phyloP scores from a whole-genome alignment of 1,140 invertebrate genomes.

The Galleria mellonella region DNA sequence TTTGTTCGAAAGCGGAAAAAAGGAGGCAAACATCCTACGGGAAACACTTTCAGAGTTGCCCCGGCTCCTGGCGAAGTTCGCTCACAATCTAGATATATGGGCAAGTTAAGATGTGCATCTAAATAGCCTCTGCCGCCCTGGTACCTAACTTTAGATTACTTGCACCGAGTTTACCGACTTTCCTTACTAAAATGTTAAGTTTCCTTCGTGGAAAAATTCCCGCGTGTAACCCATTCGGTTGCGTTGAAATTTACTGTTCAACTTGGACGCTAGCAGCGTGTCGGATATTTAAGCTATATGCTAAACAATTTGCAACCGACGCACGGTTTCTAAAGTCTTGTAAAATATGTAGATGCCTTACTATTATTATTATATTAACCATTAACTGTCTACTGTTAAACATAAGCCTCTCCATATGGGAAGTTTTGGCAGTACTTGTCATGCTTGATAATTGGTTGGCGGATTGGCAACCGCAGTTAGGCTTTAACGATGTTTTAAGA shows the following conservation, averaged over 20 bases:
- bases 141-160: constrained; percentile 72
- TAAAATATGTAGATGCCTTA: no score
- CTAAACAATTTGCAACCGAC: neutral
- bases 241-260: constrained; percentile 54
- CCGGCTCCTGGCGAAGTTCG: constrained; percentile 23
- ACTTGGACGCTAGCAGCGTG: constrained; percentile 30
- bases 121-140: constrained; percentile 64
- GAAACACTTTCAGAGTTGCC: constrained; percentile 40
- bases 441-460: no score
- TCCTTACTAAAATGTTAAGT: constrained; percentile 38
- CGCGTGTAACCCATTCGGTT: constrained; percentile 52
- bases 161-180: constrained; percentile 56
- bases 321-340: neutral
- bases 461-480: no score
- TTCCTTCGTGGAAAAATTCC: constrained; percentile 49
- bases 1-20: constrained; percentile 32
- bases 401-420: no score
- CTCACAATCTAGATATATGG: constrained; percentile 69
- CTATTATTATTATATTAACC: no score
- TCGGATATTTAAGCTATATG: constrained; percentile 22
- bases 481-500: no score
- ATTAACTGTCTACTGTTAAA: no score
- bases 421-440: no score
- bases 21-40: constrained; percentile 18
- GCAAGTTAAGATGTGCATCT: constrained; percentile 70